Base-by-base conservation (phyloP, 2,113 vertebrate species). In the Chloropsis cyanopogon region DNA sequence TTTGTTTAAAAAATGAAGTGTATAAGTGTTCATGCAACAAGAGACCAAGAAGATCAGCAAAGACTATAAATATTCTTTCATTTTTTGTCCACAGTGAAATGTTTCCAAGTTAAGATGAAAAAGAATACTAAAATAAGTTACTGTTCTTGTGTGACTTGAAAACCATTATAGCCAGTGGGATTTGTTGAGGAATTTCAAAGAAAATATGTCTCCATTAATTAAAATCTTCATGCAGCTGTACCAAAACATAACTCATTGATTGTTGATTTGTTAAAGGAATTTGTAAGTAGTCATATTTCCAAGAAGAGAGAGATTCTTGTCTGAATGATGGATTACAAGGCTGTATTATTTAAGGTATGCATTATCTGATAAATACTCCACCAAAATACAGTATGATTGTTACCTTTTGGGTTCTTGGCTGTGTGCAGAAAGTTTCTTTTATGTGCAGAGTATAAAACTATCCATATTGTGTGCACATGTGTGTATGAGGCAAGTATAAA, bases 141-240 rank as follows among this genome's bases (percentile, higher is more conserved):
- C 42, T 72, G 17, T 56, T 78, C 53, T 75, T 76, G 11, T 12
- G 41, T 84, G 70, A 52, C 37, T 86, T 91, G 52, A 54, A 69
- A 82, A 47, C 12, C 61, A 19, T 44, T 68, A 15, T 8, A 44
- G 39, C 60, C 82, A 5, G 10, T 73, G 35, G 18, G 52, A 70
- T 94, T 71, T 84, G 33, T 33, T 88, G 82, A 65, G 37, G 46
- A 66, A 69, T 92, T 87, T 87, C 47, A 71, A 72, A 73, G 56
- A 79, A 79, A 81, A 61, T 68, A 26, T 7, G 2, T 76, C 41
- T 76, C 65, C 59, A 12, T 39, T 82, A 72, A 29, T 59, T 80
- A 60, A 19, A 53, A 22, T 68, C 44, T 91, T 52, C 12, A 6
- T 85, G 53, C 14, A 68, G 6, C 54, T 82, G 3, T 44, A 46